A percentile compares a stretch with the other conserved stretches of the same genome.
Conservation (phyloP, 2,888 invertebrate genomes). For the Masnerella sp. region DNA sequence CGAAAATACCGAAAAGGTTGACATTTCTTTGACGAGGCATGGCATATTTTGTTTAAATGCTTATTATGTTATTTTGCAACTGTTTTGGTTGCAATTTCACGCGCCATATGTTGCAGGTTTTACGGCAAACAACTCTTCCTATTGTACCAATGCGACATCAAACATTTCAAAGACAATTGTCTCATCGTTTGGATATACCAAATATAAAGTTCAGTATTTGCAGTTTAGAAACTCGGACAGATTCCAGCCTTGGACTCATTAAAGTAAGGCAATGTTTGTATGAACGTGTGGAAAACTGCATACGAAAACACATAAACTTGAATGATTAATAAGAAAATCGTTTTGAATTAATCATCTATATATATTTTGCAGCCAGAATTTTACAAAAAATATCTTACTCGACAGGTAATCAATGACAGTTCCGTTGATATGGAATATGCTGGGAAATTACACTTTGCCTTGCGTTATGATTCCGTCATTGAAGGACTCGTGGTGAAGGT, state of each 20-base stretch:
- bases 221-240: constrained; percentile 83
- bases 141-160: constrained; percentile 90
- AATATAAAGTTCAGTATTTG: constrained; percentile 90
- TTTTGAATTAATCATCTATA: neutral
- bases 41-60: too few species aligned
- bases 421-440: constrained; percentile 85
- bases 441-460: constrained; percentile 89
- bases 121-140: constrained; percentile 89
- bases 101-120: constrained; percentile 81
- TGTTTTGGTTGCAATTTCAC: too few species aligned
- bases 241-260: constrained; percentile 85
- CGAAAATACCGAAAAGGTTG: too few species aligned
- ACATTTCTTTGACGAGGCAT: too few species aligned
- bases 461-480: constrained; percentile 89
- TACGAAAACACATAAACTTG: too few species aligned
- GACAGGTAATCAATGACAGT: constrained; percentile 86
- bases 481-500: constrained; percentile 90
- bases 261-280: constrained; percentile 79
- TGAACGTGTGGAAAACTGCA: neutral
- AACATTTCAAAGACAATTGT: constrained; percentile 89
- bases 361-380: constrained; percentile 81
- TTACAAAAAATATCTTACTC: constrained; percentile 86
- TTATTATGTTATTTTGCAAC: too few species aligned
- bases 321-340: neutral
- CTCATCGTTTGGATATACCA: constrained; percentile 87